Evolutionary conservation across 1,140 invertebrate species (phyloP).

Genomic region (Coelopa frigida): DNA sequence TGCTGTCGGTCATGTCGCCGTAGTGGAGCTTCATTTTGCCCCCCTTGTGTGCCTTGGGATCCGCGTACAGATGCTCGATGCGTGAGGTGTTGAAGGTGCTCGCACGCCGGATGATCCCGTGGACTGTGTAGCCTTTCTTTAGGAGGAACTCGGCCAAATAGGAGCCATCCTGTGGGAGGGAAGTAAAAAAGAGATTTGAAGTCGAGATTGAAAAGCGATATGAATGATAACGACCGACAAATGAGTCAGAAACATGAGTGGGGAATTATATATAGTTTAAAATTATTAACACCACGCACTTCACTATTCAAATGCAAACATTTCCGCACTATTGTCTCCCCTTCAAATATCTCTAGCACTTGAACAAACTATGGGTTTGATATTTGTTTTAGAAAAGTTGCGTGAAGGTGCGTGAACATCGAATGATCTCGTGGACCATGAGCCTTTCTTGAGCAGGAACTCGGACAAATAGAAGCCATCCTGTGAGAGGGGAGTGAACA

Average conservation of each 20-base stretch:
- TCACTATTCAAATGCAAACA: too few relatives aligned
- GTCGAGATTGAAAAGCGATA: not conserved
- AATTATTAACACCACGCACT: too few relatives aligned
- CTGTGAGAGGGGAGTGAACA: constrained; percentile 49
- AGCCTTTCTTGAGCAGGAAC: constrained; percentile 89
- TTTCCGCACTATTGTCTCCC: too few relatives aligned
- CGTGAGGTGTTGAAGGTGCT: constrained; percentile 95
- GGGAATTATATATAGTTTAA: not conserved
- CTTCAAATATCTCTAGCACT: not conserved
- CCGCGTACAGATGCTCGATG: constrained; percentile 92
- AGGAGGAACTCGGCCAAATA: constrained; percentile 96
- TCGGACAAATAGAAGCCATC: constrained; percentile 99
- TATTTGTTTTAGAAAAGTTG: too few relatives aligned
- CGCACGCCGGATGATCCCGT: constrained; percentile 90
- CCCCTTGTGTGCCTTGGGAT: constrained; percentile 74
- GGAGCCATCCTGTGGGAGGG: constrained; percentile 85
- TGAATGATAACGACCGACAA: not conserved
- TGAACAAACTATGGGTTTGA: too few relatives aligned
- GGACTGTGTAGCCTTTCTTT: constrained; percentile 91
- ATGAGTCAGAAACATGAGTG: not conserved
- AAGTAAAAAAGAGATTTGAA: not conserved
- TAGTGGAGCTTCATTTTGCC: constrained; percentile 94
- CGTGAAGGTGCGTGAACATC: constrained; percentile 93
- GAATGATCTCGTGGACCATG: constrained; percentile 91
- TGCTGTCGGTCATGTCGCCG: constrained; percentile 98